A percentile compares a stretch with the other conserved stretches of the same genome.
phyloP scores from a whole-genome alignment of 2,888 invertebrate species.

The Philereme transversata region DNA sequence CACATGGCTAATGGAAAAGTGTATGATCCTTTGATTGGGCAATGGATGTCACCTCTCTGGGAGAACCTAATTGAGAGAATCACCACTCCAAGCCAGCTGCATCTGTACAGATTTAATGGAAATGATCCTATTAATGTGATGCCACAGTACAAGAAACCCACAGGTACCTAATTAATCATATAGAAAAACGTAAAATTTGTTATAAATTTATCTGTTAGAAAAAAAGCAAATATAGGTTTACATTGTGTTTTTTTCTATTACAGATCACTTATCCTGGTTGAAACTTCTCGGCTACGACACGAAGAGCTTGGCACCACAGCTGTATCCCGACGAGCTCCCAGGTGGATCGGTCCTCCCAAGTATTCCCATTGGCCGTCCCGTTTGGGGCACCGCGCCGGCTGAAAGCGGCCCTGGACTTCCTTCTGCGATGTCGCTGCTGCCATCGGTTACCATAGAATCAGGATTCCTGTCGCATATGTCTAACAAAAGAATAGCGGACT shows the following conservation, averaged over 20 bases:
- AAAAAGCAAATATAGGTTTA: slow-evolving; percentile 5
- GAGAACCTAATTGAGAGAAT: slow-evolving; percentile 92
- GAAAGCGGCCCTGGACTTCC: slow-evolving; percentile 82
- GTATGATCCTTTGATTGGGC: slow-evolving; percentile 97
- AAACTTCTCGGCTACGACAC: slow-evolving; percentile 93
- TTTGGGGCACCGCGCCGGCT: slow-evolving; percentile 82
- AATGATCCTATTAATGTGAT: slow-evolving; percentile 96
- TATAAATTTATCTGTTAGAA: not conserved
- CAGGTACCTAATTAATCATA: slow-evolving; percentile 75
- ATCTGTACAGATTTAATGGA: slow-evolving; percentile 95
- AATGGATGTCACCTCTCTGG: slow-evolving; percentile 98
- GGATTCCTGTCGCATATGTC: slow-evolving; percentile 93
- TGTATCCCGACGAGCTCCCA: slow-evolving; percentile 88
- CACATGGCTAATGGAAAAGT: slow-evolving; percentile 96
- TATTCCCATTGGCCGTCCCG: slow-evolving; percentile 81
- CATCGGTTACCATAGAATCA: slow-evolving; percentile 90
- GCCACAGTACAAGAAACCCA: slow-evolving; percentile 88
- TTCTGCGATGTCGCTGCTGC: slow-evolving; percentile 85
- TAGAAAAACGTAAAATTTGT: not conserved
- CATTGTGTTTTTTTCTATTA: slow-evolving; percentile 44
- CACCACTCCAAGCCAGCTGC: slow-evolving; percentile 92
- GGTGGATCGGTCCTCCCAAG: slow-evolving; percentile 87
- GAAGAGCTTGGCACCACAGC: slow-evolving; percentile 93
- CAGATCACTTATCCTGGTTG: slow-evolving; percentile 95
- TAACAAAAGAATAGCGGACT: slow-evolving; percentile 90